phyloP scores from a whole-genome alignment of 2,888 invertebrate genomes.

The Ichneumoninae sp. region DNA sequence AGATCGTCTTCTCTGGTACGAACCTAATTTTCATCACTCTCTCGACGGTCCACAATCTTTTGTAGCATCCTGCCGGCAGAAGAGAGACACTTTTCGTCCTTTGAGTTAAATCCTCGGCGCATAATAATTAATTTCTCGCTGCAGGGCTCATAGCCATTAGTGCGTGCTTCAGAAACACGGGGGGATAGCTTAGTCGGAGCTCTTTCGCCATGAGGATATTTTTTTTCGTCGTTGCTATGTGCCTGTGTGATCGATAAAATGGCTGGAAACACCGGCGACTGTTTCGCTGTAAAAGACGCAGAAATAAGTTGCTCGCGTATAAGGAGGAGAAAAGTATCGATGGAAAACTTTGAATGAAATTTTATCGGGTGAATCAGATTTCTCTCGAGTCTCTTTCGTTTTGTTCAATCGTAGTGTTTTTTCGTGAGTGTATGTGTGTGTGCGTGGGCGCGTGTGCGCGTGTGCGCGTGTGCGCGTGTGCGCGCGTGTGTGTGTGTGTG shows the following conservation, averaged over 20 bases:
- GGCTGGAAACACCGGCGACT: constrained; percentile 10
- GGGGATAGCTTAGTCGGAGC: not conserved
- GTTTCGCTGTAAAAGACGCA: not conserved
- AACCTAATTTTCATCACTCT: constrained; percentile 28
- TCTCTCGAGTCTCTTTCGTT: constrained; percentile 61
- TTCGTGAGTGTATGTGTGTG: not conserved
- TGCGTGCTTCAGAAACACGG: constrained; percentile 7
- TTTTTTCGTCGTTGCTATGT: constrained; percentile 25
- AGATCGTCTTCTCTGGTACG: constrained; percentile 6
- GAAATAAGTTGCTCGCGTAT: not conserved
- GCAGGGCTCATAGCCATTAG: constrained; percentile 25
- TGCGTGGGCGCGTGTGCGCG: too few species aligned
- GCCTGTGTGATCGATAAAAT: constrained; percentile 3
- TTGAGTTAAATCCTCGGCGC: constrained; percentile 62
- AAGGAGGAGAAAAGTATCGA: constrained; percentile 58
- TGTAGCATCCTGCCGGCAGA: constrained; percentile 4
- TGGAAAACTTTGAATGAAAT: constrained; percentile 81
- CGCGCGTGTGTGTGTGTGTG: not conserved
- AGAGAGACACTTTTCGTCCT: constrained; percentile 34
- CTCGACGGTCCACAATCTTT: constrained; percentile 21
- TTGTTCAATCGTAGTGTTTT: constrained; percentile 30
- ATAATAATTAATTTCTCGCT: constrained; percentile 70
- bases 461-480: too few species aligned
- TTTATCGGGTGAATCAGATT: constrained; percentile 77
- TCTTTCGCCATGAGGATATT: constrained; percentile 25